Evolutionary conservation across 2,113 vertebrate genomes (phyloP).

Genomic region (Stigmatopora argus): DNA sequence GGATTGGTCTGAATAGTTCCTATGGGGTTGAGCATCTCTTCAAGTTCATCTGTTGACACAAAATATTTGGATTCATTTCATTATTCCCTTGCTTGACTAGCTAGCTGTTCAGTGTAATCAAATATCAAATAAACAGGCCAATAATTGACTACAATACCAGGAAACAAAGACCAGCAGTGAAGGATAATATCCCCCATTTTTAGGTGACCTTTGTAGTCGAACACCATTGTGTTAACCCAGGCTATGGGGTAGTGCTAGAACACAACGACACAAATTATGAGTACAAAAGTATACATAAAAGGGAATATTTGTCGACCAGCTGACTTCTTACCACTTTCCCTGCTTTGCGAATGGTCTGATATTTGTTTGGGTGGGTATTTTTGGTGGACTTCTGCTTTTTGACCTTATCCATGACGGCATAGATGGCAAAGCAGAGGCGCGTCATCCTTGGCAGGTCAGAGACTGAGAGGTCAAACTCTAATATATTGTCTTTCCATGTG

Average conservation of each 20-base stretch:
- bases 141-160: slow-evolving; percentile 70
- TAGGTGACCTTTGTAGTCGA: slow-evolving; percentile 95
- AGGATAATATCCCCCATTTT: slow-evolving; percentile 84
- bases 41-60: slow-evolving; percentile 87
- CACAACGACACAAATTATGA: slow-evolving; percentile 10
- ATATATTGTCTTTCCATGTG: slow-evolving; percentile 77
- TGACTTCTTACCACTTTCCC: slow-evolving; percentile 86
- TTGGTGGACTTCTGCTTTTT: slow-evolving; percentile 93
- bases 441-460: slow-evolving; percentile 95
- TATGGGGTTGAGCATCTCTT: slow-evolving; percentile 99
- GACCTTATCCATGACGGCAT: slow-evolving; percentile 92
- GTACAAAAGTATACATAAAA: background rate
- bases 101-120: background rate
- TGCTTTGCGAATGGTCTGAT: slow-evolving; percentile 96
- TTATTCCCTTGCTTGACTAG: background rate
- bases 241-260: slow-evolving; percentile 93
- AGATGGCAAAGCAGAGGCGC: slow-evolving; percentile 92
- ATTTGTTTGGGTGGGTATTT: slow-evolving; percentile 83
- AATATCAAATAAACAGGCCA: background rate
- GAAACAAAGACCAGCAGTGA: slow-evolving; percentile 97
- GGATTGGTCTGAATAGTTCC: slow-evolving; percentile 96
- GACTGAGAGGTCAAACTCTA: slow-evolving; percentile 90
- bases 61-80: background rate
- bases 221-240: slow-evolving; percentile 99
- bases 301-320: background rate